These are phyloP conservation scores for Lasioglossum pauxillum DNA, from an alignment of 2,888 invertebrate genomes.

Conservation along the genomic window DNA sequence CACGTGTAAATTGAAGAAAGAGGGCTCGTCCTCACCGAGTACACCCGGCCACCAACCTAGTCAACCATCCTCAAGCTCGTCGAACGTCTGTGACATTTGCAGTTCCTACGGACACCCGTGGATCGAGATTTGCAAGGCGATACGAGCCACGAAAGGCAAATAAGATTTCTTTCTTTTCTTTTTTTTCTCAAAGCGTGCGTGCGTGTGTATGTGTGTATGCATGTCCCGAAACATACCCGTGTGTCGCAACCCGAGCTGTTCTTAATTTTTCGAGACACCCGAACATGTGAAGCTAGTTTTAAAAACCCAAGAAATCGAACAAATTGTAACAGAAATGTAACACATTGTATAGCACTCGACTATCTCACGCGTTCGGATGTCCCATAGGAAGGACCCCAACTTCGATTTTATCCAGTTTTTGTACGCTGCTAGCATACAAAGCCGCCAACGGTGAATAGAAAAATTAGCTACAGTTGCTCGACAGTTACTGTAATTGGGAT, in stretches of 20 bases:
- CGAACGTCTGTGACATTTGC: conserved; percentile 85
- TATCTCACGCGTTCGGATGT: neutral
- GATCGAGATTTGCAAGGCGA: conserved; percentile 86
- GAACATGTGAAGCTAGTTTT: neutral
- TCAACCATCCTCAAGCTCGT: conserved; percentile 82
- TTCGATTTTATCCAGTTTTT: neutral
- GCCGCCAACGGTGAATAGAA: neutral
- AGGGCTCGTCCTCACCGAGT: conserved; percentile 75
- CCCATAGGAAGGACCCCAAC: neutral
- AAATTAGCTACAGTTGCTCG: neutral
- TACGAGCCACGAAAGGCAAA: conserved; percentile 84
- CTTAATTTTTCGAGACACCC: neutral
- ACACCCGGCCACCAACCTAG: conserved; percentile 79
- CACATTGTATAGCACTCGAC: neutral
- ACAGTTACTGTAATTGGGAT: neutral
- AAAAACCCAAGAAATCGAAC: neutral
- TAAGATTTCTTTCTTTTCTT: conserved; percentile 40
- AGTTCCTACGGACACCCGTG: conserved; percentile 86
- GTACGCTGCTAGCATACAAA: neutral
- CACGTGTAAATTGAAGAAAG: conserved; percentile 70
- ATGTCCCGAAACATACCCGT: conserved; percentile 38
- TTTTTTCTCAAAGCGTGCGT: conserved; percentile 23
- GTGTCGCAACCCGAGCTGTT: conserved; percentile 18
- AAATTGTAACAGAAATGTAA: neutral
- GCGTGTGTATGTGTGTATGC: conserved; percentile 43